Base-by-base conservation (phyloP, 1,140 invertebrate genomes). In the Adoxophyes honmai region DNA sequence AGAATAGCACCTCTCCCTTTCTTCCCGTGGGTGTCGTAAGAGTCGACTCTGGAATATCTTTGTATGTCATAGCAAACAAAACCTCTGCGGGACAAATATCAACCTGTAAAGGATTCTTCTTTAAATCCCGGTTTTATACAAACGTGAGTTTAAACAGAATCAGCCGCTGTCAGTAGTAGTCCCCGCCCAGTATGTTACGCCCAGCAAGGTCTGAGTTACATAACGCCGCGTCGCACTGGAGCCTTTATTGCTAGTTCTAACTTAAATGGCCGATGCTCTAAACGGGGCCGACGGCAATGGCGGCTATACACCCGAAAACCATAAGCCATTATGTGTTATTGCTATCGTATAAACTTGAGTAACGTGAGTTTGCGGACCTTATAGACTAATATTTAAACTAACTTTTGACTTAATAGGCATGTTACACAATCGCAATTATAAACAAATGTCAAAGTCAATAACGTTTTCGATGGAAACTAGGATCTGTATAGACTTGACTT, bases 161-260 rank as follows among this genome's bases (percentile, higher is more conserved):
- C 21, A 16, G 18, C 42, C 39, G 21, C 16, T n/a, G 18, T 21
- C 10, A 28, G 42, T 28, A 28, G 21, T 28, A 28, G 21, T 6
- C 18, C 42, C 42, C 18, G 42, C 42, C 42, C 42, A 7, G 42
- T 48, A 48, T 48, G 42, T 48, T 48, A 28, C 42, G 18, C 42
- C 21, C 42, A 28, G n/a, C 16, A 48, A 48, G 42, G 42, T 48
- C 21, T 48, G 42, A 28, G 9, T 48, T 48, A 48, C 21, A 48
- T 48, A 48, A 48, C 11, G 42, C 42, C 16, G 42, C 42, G 42
- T 21, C 42, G 18, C n/a, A 48, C 42, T 48, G 42, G 42, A 48
- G 42, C 18, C 10, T 33, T 48, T 48, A 48, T 48, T 48, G 0
- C 42, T 13, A 48, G n/a, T 28, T 33, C 21, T 14, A 28, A 10